phyloP scores from a whole-genome alignment of 2,888 invertebrate genomes.

The Carabus problematicus region DNA sequence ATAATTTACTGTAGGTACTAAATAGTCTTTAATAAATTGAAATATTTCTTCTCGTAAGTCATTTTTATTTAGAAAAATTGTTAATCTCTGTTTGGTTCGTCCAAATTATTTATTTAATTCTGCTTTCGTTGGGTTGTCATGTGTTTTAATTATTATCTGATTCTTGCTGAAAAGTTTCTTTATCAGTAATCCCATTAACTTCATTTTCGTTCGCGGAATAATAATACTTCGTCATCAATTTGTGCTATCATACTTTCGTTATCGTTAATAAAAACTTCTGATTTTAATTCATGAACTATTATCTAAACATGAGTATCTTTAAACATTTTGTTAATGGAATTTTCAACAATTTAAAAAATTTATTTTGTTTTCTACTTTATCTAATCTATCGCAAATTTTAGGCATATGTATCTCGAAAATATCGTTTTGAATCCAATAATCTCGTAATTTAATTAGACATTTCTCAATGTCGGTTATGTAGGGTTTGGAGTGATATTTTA shows the following conservation, averaged over 20 bases:
- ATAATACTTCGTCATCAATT: background rate
- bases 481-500: background rate
- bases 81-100: constrained; percentile 1
- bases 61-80: background rate
- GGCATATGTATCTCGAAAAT: constrained; percentile 2
- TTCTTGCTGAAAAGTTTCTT: background rate
- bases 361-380: background rate
- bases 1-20: background rate
- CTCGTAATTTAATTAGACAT: background rate
- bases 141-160: background rate
- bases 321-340: background rate
- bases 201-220: background rate
- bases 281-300: background rate
- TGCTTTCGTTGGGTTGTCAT: background rate
- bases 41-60: background rate
- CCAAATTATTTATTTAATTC: background rate
- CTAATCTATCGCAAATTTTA: background rate
- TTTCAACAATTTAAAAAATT: background rate
- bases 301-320: background rate
- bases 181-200: background rate
- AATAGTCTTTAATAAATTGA: background rate
- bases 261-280: background rate
- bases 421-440: constrained; percentile 10
- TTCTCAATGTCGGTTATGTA: background rate
- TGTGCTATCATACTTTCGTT: background rate